Percentiles rank a stretch among this genome's conserved stretches.
Evolutionary conservation across 1,140 invertebrate species (phyloP).

Genomic region (Oedothorax gibbosus): DNA sequence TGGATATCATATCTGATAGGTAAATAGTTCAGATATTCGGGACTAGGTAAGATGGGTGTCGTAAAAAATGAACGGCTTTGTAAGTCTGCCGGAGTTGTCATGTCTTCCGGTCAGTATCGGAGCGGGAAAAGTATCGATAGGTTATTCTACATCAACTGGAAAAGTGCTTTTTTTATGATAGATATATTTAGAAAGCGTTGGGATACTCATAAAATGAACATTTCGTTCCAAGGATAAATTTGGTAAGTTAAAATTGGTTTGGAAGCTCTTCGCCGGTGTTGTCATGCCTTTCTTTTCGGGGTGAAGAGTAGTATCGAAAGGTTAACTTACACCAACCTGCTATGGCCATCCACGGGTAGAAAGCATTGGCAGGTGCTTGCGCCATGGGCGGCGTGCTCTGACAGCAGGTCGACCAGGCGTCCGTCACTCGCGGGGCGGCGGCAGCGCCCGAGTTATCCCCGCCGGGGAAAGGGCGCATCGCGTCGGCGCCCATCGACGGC

Average conservation of each 20-base stretch:
- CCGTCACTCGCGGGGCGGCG: conserved; percentile 74
- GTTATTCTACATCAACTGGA: too few relatives aligned
- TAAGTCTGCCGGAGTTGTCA: too few relatives aligned
- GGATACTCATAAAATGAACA: too few relatives aligned
- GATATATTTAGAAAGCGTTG: too few relatives aligned
- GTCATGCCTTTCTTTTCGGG: conserved; percentile 15
- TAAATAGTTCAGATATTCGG: too few relatives aligned
- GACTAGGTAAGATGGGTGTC: too few relatives aligned
- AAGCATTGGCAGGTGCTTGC: conserved; percentile 85
- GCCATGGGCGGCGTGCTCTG: conserved; percentile 77
- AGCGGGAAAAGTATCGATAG: too few relatives aligned
- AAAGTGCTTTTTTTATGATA: too few relatives aligned
- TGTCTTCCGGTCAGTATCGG: too few relatives aligned
- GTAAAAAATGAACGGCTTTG: too few relatives aligned
- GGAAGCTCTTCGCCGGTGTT: background rate
- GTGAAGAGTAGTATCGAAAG: conserved; percentile 50
- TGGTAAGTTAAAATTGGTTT: background rate
- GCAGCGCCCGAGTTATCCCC: conserved; percentile 70
- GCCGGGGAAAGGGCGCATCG: conserved; percentile 61
- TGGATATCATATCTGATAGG: too few relatives aligned
- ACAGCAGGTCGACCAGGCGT: conserved; percentile 85
- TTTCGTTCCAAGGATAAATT: too few relatives aligned
- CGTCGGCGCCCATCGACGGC: conserved; percentile 38
- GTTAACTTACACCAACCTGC: conserved; percentile 81
- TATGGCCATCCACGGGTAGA: conserved; percentile 98